Evolutionary conservation across 1,140 invertebrate species (phyloP), one percentile per base, ranked within the genome.

Genomic region (Drosophila gunungcola): DNA sequence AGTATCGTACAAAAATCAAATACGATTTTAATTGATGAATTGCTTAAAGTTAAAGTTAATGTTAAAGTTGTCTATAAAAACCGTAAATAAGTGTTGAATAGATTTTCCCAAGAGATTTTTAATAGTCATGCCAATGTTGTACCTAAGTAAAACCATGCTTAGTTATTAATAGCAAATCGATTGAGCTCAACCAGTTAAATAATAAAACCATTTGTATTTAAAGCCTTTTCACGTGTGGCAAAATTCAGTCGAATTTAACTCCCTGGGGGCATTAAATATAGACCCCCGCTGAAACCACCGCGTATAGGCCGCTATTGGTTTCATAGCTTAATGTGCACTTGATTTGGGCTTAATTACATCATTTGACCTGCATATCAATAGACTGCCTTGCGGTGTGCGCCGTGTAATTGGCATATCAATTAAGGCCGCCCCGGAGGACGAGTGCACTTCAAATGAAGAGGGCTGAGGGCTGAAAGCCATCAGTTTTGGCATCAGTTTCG

Each of bases 351-450:
- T 75, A 74, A 75, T 74, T 63, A 74, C 60, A 63, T 61, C 68
- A 43, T 61, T 73, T 63, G 69, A 63, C 69, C 69, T 74, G 70
- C 70, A 74, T 73, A 73, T 74, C 68, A 63, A 74, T 74, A 38
- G 68, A 57, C 41, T 70, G 38, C 46, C 46, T 34, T 36, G 67
- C 64, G 64, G 64, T 57, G 52, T 11, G 36, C 48, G 64, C 39
- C 42, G 4, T 72, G 65, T 73, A 73, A 73, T 73, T 73, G 72
- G 43, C 69, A 74, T 61, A 74, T 73, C 72, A 74, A 74, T 74
- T 74, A 64, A 36, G 57, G 36, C 49, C 45, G 25, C 11, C 6
- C 25, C 54, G 46, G 38, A 41, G 60, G 60, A 68, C 12, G 60
- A 43, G n/a, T 64, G 58, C 27, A 16, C 32, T 63, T 34, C 3